These are phyloP conservation scores for Urophycis tenuis DNA, from an alignment of 2,797 vertebrate genomes.

Conservation along the genomic window DNA sequence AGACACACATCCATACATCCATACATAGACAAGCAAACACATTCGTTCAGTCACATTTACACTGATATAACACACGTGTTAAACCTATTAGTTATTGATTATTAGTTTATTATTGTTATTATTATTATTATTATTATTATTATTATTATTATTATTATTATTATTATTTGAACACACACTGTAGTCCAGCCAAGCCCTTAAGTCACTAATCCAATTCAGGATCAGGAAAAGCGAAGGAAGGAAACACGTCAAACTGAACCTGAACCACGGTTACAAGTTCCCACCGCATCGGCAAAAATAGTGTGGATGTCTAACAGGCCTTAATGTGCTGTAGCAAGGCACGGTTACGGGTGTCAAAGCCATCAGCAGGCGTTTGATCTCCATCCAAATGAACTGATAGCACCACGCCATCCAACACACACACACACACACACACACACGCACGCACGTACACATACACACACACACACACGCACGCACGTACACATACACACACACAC, in stretches of 20 bases:
- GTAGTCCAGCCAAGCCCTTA: background rate
- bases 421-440: too few relatives aligned
- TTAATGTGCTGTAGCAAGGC: background rate
- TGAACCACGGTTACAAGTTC: background rate
- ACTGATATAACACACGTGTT: too few relatives aligned
- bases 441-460: too few relatives aligned
- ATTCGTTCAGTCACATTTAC: background rate
- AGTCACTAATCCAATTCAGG: background rate
- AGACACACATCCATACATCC: background rate
- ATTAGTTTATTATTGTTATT: too few relatives aligned
- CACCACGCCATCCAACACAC: too few relatives aligned
- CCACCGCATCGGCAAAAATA: background rate
- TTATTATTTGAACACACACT: too few relatives aligned
- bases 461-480: too few relatives aligned
- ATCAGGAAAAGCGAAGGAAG: background rate
- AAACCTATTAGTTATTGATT: too few relatives aligned
- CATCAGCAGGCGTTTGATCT: background rate
- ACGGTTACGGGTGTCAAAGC: background rate
- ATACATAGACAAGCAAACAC: too few relatives aligned
- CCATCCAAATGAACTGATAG: background rate
- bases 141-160: too few relatives aligned
- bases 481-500: too few relatives aligned
- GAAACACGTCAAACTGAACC: background rate
- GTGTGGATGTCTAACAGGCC: background rate
- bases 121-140: too few relatives aligned